These are phyloP conservation scores for Oligia strigilis DNA, from an alignment of 2,888 invertebrate species.

Conservation along the genomic window DNA sequence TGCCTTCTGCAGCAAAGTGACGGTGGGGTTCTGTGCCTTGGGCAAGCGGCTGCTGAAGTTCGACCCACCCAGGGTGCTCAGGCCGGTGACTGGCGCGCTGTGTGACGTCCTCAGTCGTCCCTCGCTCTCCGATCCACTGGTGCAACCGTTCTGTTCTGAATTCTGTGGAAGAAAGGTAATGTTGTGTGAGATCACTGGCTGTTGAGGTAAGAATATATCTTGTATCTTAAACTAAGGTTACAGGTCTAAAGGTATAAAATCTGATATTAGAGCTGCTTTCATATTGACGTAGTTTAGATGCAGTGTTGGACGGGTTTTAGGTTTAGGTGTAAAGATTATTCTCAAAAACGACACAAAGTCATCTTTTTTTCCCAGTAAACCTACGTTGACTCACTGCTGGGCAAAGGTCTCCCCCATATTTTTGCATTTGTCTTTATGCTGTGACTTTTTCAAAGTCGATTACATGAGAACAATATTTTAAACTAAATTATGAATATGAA, in stretches of 20 bases:
- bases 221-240: neutral
- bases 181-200: neutral
- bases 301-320: no score
- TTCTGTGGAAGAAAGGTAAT: constrained; percentile 70
- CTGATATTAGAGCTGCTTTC: no score
- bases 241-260: neutral
- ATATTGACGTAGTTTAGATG: no score
- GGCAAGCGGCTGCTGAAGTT: constrained; percentile 92
- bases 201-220: neutral
- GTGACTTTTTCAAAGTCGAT: no score
- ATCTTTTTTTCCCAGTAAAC: no score
- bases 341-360: no score
- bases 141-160: constrained; percentile 86
- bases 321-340: no score
- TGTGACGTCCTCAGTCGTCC: constrained; percentile 90
- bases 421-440: no score
- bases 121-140: constrained; percentile 86
- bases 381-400: no score
- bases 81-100: constrained; percentile 92
- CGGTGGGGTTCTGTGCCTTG: constrained; percentile 96
- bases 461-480: no score
- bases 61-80: constrained; percentile 83
- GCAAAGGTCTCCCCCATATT: no score
- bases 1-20: constrained; percentile 96
- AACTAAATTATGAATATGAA: no score